Base-by-base conservation (phyloP, 2,797 vertebrate species). In the Tragopan temminckii region DNA sequence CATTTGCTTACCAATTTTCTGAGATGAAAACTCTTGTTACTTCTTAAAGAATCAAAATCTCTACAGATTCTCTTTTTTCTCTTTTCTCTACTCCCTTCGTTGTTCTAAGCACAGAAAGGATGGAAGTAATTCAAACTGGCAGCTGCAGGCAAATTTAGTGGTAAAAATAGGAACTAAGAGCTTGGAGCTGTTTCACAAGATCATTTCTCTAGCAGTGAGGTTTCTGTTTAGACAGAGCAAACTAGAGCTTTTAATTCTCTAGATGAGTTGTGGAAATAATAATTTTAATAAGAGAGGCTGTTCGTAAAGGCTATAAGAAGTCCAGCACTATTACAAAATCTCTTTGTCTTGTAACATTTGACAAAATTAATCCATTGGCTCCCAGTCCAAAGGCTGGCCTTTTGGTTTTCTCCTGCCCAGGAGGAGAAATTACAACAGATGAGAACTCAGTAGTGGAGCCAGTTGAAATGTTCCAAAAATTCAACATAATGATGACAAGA, bases 61-160 rank as follows among this genome's bases (percentile, higher is more conserved):
- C 57, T 68, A 53, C 88, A 94, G 33, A 75, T 38, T 4, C 25
- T 38, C 29, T 59, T 92, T 79, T 93, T 80, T 53, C 53, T 77
- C 23, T 87, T 81, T 70, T 71, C 75, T 94, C 67, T 88, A 42
- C 46, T 96, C 43, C 5, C n/a, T 72, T 78, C 29, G 46, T 88
- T 93, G 69, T 96, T 95, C 91, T 94, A 94, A 91, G 79, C 64
- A 90, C 66, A 96, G 84, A 94, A 92, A 97, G 92, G 93, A 95
- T 97, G 96, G 97, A 97, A 96, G 92, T 97, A 98, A 98, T 98
- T 95, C 95, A 97, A 97, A 93, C 91, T 97, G 97, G 96, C 97
- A 98, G 96, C 94, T 97, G 92, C 90, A 97, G 95, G 95, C 95
- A 97, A 96, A 97, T 96, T 97, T 97, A 71, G 87, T 95, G 84